Conservation (phyloP, 2,888 invertebrate species). For the Cephus nigrinus region DNA sequence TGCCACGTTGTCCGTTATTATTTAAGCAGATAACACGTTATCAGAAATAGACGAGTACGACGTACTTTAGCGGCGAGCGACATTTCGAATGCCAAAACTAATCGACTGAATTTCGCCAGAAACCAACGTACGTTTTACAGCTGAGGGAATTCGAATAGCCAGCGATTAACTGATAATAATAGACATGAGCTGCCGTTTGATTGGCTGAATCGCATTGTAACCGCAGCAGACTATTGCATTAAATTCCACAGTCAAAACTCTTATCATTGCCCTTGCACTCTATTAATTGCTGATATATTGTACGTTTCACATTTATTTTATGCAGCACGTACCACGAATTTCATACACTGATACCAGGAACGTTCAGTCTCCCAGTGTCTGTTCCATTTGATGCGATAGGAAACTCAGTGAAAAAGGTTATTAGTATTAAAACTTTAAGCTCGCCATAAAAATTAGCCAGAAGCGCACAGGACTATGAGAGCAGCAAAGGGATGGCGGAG, state of each 20-base stretch:
- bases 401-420: background rate
- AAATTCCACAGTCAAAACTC: background rate
- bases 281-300: background rate
- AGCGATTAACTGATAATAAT: conserved; percentile 6
- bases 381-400: background rate
- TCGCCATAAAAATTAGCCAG: background rate
- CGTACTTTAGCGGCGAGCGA: conserved; percentile 8
- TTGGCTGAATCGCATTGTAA: background rate
- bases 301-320: background rate
- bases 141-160: conserved; percentile 8
- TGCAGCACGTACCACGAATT: background rate
- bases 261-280: background rate
- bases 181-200: background rate
- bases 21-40: conserved; percentile 4
- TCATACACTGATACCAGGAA: background rate
- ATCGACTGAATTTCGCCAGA: conserved; percentile 3
- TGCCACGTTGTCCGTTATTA: background rate
- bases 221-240: background rate
- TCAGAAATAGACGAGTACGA: background rate
- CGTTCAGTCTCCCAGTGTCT: background rate
- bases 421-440: background rate
- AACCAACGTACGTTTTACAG: conserved; percentile 15
- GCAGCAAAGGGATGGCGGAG: background rate
- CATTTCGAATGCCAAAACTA: conserved; percentile 11
- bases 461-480: background rate